Evolutionary conservation across 1,140 invertebrate genomes (phyloP).

Genomic region (Lanistes nyassanus): DNA sequence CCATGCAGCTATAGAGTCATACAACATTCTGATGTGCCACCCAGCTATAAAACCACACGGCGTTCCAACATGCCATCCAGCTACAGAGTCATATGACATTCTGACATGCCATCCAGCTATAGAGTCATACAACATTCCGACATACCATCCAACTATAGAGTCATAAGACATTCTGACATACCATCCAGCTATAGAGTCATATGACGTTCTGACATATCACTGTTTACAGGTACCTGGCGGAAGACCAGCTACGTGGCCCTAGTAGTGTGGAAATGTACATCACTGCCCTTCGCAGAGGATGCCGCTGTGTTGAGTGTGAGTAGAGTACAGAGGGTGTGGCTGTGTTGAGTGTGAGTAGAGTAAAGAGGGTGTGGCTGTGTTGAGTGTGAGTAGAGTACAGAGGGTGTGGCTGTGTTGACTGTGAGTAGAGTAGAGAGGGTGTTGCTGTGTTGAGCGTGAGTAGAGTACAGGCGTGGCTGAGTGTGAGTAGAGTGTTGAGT

Average conservation of each 20-base stretch:
- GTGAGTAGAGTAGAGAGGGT: conserved; percentile 78
- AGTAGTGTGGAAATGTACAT: conserved; percentile 97
- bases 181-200: no score
- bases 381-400: conserved; percentile 74
- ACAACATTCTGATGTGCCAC: no score
- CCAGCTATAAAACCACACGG: no score
- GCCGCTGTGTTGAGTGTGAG: conserved; percentile 91
- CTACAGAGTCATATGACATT: no score
- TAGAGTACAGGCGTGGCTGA: conserved; percentile 85
- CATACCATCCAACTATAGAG: no score
- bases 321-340: conserved; percentile 80
- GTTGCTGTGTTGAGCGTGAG: conserved; percentile 91
- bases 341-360: conserved; percentile 83
- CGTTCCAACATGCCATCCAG: no score
- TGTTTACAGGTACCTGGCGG: conserved; percentile 85
- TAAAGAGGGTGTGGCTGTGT: conserved; percentile 96
- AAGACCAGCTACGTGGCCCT: conserved; percentile 96
- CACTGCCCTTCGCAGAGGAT: conserved; percentile 87
- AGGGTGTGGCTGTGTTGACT: conserved; percentile 97
- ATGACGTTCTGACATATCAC: background rate
- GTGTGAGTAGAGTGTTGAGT: conserved; percentile 82
- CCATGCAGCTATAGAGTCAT: no score
- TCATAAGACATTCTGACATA: no score
- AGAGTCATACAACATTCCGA: no score
- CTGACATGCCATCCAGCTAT: no score